Evolutionary conservation across 2,888 invertebrate species (phyloP), one percentile per base, ranked within the genome.

Genomic region (Diarsia dahlii): DNA sequence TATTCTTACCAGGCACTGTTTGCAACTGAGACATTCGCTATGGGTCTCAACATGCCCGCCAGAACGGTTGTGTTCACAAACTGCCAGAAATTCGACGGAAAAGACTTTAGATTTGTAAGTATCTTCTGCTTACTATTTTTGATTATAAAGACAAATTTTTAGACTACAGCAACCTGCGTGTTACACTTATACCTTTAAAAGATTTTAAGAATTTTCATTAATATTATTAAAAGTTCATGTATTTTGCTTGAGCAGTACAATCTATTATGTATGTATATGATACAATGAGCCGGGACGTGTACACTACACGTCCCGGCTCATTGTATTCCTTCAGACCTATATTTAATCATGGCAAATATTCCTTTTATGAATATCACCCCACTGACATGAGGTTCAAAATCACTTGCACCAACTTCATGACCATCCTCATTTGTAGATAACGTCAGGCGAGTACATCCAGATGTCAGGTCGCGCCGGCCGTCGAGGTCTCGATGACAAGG

Each of bases 21-120:
- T 96, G 99, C 99, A 0, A 99, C 99, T 0, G 99, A 99, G 97
- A 99, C 99, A 0, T 99, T 99, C 96, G 99, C 99, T 28, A 99
- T 99, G 99, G 99, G 99, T 1, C 96, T 99, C 13, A 99, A 99
- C 96, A 99, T 99, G 99, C 99, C 99, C 8, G 99, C 99, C 0
- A 98, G 99, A 90, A 99, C 99, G 0, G 99, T 99, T 0, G 97
- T 99, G 0, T 99, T 99, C 91, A 99, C 99, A 0, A 98, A 98
- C 64, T 98, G 99, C 58, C 97, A 99, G 76, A 99, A 99, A 95
- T 99, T 99, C 95, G 99, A 99, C 93, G 99, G 99, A 28, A 99
- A 98, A 93, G 98, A 99, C 91, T 98, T 99, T 90, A 97, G 99
- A 94, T 99, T 98, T 98, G 98, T 99, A 94, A 97, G 97, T 95